Evolutionary conservation across 1,140 invertebrate species (phyloP), one percentile per base, ranked within the genome.

Genomic region (Cotesia typhae): DNA sequence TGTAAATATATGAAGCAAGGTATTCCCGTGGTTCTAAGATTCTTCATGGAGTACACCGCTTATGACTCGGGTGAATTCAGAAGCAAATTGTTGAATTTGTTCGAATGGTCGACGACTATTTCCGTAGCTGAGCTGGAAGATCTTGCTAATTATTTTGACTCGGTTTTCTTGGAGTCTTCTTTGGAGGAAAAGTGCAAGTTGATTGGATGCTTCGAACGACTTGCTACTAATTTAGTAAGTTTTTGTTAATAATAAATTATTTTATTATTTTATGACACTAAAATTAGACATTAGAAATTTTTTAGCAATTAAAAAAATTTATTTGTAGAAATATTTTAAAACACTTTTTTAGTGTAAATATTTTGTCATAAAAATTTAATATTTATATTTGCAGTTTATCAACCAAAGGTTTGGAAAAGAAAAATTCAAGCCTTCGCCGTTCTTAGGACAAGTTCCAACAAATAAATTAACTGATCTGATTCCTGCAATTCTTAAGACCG

Each of bases 1-100:
- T 84, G 76, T 70, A 75, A 76, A 63, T 87, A 87, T 51, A 85
- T 87, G 76, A 84, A 86, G 61, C 81, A 86, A 68, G 85, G 84
- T 20, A 82, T 87, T 70, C 80, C 80, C 1, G 78, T 84, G n/a
- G 76, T 87, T 0, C 79, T 80, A 77, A 67, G 79, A 69, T 87
- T 87, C 63, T 74, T 87, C 4, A 67, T 81, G 41, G 81, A 86
- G 60, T 87, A 83, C 73, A 67, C 87, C 14, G 77, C 74, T 37
- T 77, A 73, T 5, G 79, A 80, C 71, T 79, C 73, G 6, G 81
- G 79, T 36, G 81, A 86, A 37, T 71, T 80, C 76, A 71, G 76
- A 0, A 4, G 64, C 2, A 78, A 82, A 64, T 59, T 87, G 68
- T 70, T 88, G 5, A 28, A 70, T 4, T 76, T 87, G 28, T 55